phyloP scores from a whole-genome alignment of 2,888 invertebrate genomes.

The Lithophane socia region DNA sequence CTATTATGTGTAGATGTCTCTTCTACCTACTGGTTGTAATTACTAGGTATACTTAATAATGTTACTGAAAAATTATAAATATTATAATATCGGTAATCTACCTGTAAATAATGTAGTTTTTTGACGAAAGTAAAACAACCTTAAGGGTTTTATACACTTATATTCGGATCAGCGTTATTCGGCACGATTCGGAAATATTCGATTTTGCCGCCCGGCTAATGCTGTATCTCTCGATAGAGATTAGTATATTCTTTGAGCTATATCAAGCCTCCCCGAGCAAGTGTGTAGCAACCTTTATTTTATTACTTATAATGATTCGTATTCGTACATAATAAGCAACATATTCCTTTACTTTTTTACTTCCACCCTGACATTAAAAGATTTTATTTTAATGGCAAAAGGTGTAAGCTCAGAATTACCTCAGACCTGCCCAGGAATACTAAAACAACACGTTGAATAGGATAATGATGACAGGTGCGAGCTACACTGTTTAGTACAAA shows the following conservation, averaged over 20 bases:
- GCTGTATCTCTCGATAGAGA: not conserved
- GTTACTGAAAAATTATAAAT: not conserved
- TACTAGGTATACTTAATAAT: not conserved
- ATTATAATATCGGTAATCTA: no score
- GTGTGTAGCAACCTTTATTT: not conserved
- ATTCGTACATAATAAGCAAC: not conserved
- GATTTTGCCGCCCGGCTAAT: not conserved
- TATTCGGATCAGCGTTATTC: not conserved
- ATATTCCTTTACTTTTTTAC: not conserved
- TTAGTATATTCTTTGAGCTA: no score
- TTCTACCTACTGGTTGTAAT: not conserved
- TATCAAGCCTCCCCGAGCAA: not conserved
- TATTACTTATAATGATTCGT: not conserved
- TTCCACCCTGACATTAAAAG: constrained; percentile 6
- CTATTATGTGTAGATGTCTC: not conserved
- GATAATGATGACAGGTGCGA: constrained; percentile 57
- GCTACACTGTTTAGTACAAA: constrained; percentile 33
- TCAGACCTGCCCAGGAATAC: constrained; percentile 28
- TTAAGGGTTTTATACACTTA: not conserved
- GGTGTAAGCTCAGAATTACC: constrained; percentile 36
- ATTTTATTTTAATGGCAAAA: constrained; percentile 48
- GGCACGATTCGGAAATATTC: not conserved
- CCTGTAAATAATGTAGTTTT: not conserved
- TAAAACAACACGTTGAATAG: constrained; percentile 39
- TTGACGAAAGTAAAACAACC: not conserved